Evolutionary conservation across 1,140 invertebrate species (phyloP).

Genomic region (Nasonia longicornis): DNA sequence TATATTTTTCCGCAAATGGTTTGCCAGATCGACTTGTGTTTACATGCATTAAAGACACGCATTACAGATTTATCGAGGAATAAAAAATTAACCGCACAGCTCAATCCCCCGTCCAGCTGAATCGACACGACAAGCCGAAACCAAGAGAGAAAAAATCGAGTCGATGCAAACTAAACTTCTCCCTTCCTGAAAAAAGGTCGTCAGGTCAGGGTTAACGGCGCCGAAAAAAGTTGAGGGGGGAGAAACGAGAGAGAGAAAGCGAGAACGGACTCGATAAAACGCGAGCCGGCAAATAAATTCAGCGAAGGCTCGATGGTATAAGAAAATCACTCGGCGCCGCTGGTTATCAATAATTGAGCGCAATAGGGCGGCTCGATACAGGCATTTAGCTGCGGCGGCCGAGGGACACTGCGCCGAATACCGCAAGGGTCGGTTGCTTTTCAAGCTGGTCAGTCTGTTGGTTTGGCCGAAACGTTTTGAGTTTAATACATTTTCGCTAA

Average conservation of each 20-base stretch:
- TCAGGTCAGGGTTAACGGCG: slow-evolving; percentile 2
- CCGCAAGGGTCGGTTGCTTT: background rate
- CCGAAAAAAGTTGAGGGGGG: background rate
- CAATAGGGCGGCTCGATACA: background rate
- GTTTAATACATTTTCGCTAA: too few relatives aligned
- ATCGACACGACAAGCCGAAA: background rate
- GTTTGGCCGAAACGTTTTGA: background rate
- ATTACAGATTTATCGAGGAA: background rate
- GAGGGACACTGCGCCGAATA: background rate
- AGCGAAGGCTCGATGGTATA: background rate
- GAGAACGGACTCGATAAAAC: background rate
- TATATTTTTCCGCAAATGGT: too few relatives aligned
- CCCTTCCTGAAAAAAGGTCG: background rate
- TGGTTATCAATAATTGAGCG: background rate
- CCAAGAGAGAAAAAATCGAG: background rate
- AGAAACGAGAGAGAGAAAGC: background rate
- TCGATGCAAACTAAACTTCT: background rate
- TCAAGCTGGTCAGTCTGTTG: background rate
- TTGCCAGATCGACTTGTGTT: too few relatives aligned
- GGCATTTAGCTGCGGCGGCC: background rate
- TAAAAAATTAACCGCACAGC: background rate
- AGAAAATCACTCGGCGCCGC: background rate
- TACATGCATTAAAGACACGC: too few relatives aligned
- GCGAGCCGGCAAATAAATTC: background rate
- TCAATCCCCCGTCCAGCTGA: background rate